Conservation (phyloP, 2,797 vertebrate genomes). For the Nyctibius grandis region DNA sequence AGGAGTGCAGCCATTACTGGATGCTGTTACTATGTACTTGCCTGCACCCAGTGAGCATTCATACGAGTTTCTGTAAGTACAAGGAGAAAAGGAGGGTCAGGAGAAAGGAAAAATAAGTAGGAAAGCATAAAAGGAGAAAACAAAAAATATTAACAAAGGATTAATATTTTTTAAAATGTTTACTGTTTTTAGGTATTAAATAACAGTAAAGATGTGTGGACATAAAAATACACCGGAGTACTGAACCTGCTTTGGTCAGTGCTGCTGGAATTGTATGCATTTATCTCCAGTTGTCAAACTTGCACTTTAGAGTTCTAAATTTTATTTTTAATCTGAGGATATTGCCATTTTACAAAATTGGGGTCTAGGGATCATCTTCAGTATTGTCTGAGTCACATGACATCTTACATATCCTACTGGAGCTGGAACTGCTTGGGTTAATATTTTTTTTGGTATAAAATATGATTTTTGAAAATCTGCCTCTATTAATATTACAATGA, state of each 20-base stretch:
- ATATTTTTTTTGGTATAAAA: neutral
- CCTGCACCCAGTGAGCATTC: slow-evolving; percentile 87
- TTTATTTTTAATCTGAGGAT: neutral
- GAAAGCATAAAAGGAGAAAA: neutral
- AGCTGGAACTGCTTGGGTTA: neutral
- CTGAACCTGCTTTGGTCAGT: neutral
- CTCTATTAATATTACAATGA: neutral
- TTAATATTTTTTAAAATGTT: neutral
- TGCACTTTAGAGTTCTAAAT: neutral
- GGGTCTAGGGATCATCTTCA: neutral
- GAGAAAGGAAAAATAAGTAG: neutral
- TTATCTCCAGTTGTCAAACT: neutral
- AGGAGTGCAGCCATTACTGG: slow-evolving; percentile 91
- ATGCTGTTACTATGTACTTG: slow-evolving; percentile 87
- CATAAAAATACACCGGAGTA: neutral
- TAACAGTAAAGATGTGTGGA: neutral
- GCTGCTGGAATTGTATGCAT: neutral
- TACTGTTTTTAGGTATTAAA: neutral
- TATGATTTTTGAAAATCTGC: neutral
- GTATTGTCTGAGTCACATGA: neutral
- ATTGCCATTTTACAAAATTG: neutral
- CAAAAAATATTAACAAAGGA: neutral
- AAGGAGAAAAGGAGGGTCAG: neutral
- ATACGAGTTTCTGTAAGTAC: slow-evolving; percentile 88
- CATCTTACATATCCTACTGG: fast-evolving